A percentile compares a stretch with the other conserved stretches of the same genome.
These are phyloP conservation scores for Pseudanteris insignis DNA, from an alignment of 2,888 invertebrate species.

Conservation along the genomic window DNA sequence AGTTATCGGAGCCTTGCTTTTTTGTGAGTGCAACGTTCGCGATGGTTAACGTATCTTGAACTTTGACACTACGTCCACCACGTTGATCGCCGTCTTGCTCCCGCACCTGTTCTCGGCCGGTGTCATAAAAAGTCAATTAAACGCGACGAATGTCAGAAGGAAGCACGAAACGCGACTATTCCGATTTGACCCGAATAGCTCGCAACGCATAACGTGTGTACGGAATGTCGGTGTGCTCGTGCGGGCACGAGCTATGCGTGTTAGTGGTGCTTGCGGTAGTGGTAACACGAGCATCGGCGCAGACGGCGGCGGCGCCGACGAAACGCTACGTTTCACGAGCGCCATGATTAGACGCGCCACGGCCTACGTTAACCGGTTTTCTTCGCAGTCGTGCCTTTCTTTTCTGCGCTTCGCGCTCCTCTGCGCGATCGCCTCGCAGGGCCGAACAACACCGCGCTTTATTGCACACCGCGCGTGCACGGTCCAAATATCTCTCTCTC, in stretches of 20 bases:
- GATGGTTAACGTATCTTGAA: too few relatives aligned
- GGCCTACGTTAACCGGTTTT: constrained; percentile 53
- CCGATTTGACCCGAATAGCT: constrained; percentile 43
- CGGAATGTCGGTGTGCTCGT: constrained; percentile 43
- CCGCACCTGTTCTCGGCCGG: too few relatives aligned
- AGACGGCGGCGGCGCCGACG: constrained; percentile 45
- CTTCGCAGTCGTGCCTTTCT: constrained; percentile 36
- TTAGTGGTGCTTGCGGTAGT: constrained; percentile 44
- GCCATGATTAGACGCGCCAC: constrained; percentile 59
- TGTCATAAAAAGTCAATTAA: constrained; percentile 5
- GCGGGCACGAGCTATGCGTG: constrained; percentile 33
- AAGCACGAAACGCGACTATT: constrained; percentile 29
- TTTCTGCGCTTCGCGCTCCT: constrained; percentile 19
- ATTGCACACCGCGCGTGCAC: constrained; percentile 17
- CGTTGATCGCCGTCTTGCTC: too few relatives aligned
- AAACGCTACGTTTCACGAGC: constrained; percentile 55
- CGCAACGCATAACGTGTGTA: constrained; percentile 33
- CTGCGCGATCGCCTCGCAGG: constrained; percentile 11
- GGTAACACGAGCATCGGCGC: constrained; percentile 39
- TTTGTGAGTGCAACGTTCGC: too few relatives aligned
- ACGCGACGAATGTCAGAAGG: constrained; percentile 10
- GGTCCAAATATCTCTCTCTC: constrained; percentile 4
- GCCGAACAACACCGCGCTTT: constrained; percentile 8
- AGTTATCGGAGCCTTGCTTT: too few relatives aligned
- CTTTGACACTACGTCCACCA: too few relatives aligned